Evolutionary conservation across 2,797 vertebrate genomes (phyloP), one percentile per base, ranked within the genome.

Genomic region (Sebastes taczanowskii): DNA sequence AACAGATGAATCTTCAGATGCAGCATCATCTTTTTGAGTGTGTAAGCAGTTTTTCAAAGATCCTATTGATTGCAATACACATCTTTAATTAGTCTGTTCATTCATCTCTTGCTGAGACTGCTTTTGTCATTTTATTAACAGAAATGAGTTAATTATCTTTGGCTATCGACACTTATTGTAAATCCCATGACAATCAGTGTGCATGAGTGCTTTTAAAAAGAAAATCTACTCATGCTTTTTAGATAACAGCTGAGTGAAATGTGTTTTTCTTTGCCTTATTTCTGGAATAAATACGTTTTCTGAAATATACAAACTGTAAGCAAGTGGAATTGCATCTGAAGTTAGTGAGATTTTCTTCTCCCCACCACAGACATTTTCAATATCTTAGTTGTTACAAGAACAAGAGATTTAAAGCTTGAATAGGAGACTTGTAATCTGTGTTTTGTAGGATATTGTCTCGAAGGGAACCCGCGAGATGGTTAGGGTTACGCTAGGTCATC

Each of bases 361-460:
- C 5, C 11, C 5, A 11, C 5, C 13, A 4, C 63, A 52, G 30
- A 52, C 3, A 2, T 56, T 4, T 14, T 1, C 11, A 34, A 6
- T 27, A 6, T 64, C 30, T 65, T 52, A 32, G 49, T 71, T 46
- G 46, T 70, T 23, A n/a, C 1, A 10, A 27, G 38, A 60, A 63
- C n/a, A 30, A 35, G 7, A 25, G 8, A 65, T 35, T 58, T 34
- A 22, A 7, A 52, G 14, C 22, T 30, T 30, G 6, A 34, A 27
- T 9, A 11, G 5, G 23, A 38, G 11, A n/a, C 7, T 11, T 10
- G 6, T 13, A 30, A 29, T 65, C 16, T 65, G 29, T 58, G 23
- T 67, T 30, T 29, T 59, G 27, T 14, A 27, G 38, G 0, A 0
- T 42, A 42, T 14, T 42, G 38, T 42, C 0, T 0, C 16, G 38